Base-by-base conservation (phyloP, 1,140 invertebrate genomes). In the Papilio aristodemus region DNA sequence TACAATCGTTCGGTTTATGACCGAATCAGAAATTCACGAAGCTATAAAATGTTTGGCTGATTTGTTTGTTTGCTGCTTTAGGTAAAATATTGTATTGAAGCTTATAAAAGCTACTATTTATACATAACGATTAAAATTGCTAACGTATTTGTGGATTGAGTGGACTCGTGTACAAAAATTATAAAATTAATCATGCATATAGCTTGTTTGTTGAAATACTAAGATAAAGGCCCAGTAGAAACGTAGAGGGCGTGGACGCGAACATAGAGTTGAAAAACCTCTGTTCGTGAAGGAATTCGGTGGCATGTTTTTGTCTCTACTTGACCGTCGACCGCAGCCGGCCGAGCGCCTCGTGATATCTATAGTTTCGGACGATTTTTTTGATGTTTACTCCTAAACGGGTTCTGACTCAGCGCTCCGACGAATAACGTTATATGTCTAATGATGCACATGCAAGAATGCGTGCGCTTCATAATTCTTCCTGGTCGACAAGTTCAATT, bases 231-330 rank as follows among this genome's bases (percentile, higher is more conserved):
- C 9, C 54, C 41, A 58, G 25, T 22, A 25, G 39, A 13, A 14
- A 1, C 32, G 46, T 67, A 41, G 71, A 62, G 39, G 62, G 58
- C 50, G 58, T 43, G 19, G 43, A 43, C 63, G 43, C 22, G 22
- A 46, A 3, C 41, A 66, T 57, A 27, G 79, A 80, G 85, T 83
- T 85, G 71, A 85, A 84, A 83, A 80, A 85, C 82, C 85, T 87
- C 71, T 7, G 68, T 68, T 75, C 85, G 82, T 87, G 85, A 73
- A 80, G 79, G 85, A 80, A 87, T 87, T 80, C 77, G 83, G 70
- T 75, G 71, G 68, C 64, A 67, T 71, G 74, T 77, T 75, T 80
- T 80, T 76, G 74, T 70, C 70, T 71, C 67, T 69, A 73, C 63
- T 67, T 68, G 67, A 77, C 46, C 69, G 74, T 70, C 71, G 73